Base-by-base conservation (phyloP, 1,140 invertebrate genomes). In the Drosophila nikananu region DNA sequence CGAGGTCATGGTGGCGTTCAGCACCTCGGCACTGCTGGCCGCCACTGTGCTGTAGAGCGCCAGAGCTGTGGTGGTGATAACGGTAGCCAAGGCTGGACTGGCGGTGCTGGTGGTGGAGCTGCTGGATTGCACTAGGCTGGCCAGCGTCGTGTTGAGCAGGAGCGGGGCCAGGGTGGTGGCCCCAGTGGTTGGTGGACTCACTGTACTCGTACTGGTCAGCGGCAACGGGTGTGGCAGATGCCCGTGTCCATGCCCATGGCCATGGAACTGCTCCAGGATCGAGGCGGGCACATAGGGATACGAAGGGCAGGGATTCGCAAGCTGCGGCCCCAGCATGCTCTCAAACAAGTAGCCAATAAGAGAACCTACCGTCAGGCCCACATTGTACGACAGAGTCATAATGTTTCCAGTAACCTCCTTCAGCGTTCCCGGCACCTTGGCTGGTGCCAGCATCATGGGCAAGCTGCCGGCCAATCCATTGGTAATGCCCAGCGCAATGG, bases 381-480 rank as follows among this genome's bases (percentile, higher is more conserved):
- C 95, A 84, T 96, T 97, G 90, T 98, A 98, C 0, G 97, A 97
- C 0, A 98, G 86, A 0, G 97, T 98, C 97, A 98, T 98, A 80
- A 98, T 97, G 81, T 98, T 98, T 59, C 97, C 97, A 96, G 94
- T 96, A 1, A 97, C 94, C 93, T 97, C 97, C 58, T 96, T 94
- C 66, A 96, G 94, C n/a, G 96, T 95, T 61, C 96, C 96, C 2
- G 95, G 94, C 3, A 98, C 97, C 91, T 97, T 96, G 37, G 95
- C 95, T 8, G 97, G 97, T 1, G 97, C 97, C 68, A 97, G 95
- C 57, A 98, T 97, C 97, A 98, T 98, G 1, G 97, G 97, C 12
- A 98, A 95, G 71, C 97, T 97, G 2, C 98, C 97, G 62, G 98
- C 95, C 19, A 98, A 94, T 1, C 97, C 98, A 86, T 98, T 98